Evolutionary conservation across 2,113 vertebrate species (phyloP).

Genomic region (Ictalurus furcatus): DNA sequence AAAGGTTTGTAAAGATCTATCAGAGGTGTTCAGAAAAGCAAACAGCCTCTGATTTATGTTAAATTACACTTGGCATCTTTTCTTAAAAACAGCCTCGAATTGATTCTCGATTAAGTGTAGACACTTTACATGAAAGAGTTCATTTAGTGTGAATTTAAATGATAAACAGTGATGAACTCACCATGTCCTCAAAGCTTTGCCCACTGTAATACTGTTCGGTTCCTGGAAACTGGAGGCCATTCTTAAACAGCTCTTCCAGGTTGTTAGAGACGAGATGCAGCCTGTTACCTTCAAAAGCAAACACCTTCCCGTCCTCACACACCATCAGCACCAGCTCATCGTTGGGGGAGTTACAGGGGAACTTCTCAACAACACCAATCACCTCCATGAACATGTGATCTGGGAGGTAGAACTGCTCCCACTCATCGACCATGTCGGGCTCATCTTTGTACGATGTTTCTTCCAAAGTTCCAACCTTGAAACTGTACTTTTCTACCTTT

Average conservation of each 20-base stretch:
- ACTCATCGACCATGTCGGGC: not conserved
- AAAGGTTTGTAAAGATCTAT: too few species aligned
- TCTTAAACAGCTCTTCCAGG: accelerated
- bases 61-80: too few species aligned
- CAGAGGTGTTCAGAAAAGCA: too few species aligned
- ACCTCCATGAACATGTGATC: conserved; percentile 43
- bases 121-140: too few species aligned
- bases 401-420: conserved; percentile 55
- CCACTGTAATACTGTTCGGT: conserved; percentile 41
- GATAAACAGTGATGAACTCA: not conserved
- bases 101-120: too few species aligned
- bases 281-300: conserved; percentile 51
- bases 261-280: conserved; percentile 51
- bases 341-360: not conserved
- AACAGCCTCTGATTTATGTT: too few species aligned
- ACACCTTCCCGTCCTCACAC: conserved; percentile 45
- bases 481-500: not conserved
- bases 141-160: too few species aligned
- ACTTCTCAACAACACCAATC: conserved; percentile 44
- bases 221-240: conserved; percentile 47
- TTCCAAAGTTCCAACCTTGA: not conserved
- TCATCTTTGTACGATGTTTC: conserved; percentile 40
- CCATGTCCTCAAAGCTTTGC: conserved; percentile 51
- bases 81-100: too few species aligned
- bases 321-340: conserved; percentile 58